phyloP scores from a whole-genome alignment of 2,113 vertebrate genomes.

The Polyodon spathula region DNA sequence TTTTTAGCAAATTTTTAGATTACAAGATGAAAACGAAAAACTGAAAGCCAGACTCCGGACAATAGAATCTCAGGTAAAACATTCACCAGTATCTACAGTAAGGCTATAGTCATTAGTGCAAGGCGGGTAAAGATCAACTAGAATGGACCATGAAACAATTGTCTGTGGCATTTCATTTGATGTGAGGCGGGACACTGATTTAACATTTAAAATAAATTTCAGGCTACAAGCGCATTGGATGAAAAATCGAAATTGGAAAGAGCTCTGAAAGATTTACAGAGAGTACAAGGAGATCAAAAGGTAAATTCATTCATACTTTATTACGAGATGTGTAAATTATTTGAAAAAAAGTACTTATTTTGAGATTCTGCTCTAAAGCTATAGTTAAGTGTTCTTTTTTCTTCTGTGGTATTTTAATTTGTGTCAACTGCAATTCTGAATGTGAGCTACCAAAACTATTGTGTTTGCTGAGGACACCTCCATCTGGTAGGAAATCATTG shows the following conservation, averaged over 20 bases:
- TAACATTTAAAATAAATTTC: background rate
- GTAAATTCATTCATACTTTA: slow-evolving; percentile 35
- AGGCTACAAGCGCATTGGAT: slow-evolving; percentile 78
- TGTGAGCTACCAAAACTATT: too few relatives aligned
- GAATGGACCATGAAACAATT: background rate
- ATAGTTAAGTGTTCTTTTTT: too few relatives aligned
- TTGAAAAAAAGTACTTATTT: background rate
- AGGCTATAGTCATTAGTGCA: background rate
- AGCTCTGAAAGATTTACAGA: slow-evolving; percentile 69
- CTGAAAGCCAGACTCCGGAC: slow-evolving; percentile 71
- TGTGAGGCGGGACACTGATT: background rate
- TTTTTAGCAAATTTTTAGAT: slow-evolving; percentile 74
- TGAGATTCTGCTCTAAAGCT: too few relatives aligned
- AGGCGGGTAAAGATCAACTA: background rate
- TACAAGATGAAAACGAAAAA: slow-evolving; percentile 89
- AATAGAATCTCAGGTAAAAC: slow-evolving; percentile 74
- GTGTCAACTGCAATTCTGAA: too few relatives aligned
- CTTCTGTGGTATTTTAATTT: too few relatives aligned
- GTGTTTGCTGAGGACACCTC: too few relatives aligned
- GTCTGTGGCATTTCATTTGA: background rate
- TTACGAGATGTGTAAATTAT: too few relatives aligned
- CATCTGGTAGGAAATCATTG: too few relatives aligned
- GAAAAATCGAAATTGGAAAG: slow-evolving; percentile 74
- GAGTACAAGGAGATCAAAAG: slow-evolving; percentile 67
- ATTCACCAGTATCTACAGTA: background rate